phyloP scores from a whole-genome alignment of 2,113 vertebrate genomes.

The Seriola aureovittata region DNA sequence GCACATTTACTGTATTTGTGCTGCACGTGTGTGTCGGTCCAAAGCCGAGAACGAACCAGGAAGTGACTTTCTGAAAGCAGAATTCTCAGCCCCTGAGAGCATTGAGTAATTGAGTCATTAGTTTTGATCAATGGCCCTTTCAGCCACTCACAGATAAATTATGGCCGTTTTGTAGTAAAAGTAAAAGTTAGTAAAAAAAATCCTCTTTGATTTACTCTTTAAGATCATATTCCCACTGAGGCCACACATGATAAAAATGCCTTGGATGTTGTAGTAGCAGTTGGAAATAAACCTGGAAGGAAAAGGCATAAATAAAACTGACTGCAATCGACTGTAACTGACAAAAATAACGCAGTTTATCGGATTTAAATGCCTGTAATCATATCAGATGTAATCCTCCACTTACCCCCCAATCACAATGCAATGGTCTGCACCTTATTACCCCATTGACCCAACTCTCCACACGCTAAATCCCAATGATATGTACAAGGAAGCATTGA shows the following conservation, averaged over 20 bases:
- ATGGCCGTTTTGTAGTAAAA: constrained; percentile 25
- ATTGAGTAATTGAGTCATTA: constrained; percentile 56
- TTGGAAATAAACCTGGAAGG: background rate
- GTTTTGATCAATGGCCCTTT: constrained; percentile 50
- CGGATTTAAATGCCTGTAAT: constrained; percentile 11
- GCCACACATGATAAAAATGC: constrained; percentile 5
- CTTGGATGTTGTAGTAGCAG: background rate
- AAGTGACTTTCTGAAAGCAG: constrained; percentile 19
- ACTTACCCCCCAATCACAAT: background rate
- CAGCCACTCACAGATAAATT: constrained; percentile 37
- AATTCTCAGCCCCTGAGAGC: constrained; percentile 20
- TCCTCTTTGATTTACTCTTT: constrained; percentile 41
- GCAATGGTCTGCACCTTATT: constrained; percentile 15
- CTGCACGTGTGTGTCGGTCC: background rate
- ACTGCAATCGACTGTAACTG: background rate
- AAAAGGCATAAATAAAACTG: background rate
- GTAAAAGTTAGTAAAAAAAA: constrained; percentile 33
- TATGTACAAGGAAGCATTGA: constrained; percentile 70
- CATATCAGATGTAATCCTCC: background rate
- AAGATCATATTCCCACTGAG: constrained; percentile 1
- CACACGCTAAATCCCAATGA: constrained; percentile 44
- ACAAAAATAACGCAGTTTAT: background rate
- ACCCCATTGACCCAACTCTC: constrained; percentile 44
- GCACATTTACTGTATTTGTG: background rate
- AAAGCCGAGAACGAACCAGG: background rate